Conservation (phyloP, 2,888 invertebrate genomes). For the Orthonychiurus folsomi region DNA sequence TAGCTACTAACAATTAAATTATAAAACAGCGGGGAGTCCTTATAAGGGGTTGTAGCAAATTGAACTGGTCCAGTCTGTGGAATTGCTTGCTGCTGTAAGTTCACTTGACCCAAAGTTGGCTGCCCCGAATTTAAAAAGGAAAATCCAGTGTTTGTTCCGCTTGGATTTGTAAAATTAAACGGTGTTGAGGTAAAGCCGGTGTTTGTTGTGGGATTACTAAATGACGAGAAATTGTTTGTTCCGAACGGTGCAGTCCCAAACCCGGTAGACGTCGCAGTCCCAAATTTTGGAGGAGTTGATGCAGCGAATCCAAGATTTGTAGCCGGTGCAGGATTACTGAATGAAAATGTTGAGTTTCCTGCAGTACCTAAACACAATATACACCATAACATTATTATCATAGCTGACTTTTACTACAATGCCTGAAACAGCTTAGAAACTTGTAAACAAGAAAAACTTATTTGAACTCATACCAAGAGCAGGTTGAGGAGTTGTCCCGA, state of each 20-base stretch:
- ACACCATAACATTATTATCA: neutral
- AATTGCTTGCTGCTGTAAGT: neutral
- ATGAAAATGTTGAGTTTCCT: slow-evolving; percentile 11
- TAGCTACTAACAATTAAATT: slow-evolving; percentile 52
- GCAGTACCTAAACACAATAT: neutral
- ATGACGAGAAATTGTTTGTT: slow-evolving; percentile 16
- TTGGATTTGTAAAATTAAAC: slow-evolving; percentile 2
- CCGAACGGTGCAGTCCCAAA: slow-evolving; percentile 13
- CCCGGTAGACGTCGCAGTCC: slow-evolving; percentile 8
- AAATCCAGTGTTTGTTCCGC: slow-evolving; percentile 12
- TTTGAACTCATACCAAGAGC: slow-evolving; percentile 24
- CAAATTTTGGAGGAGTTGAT: neutral
- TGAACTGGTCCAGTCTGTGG: slow-evolving; percentile 16
- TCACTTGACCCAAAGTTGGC: slow-evolving; percentile 13
- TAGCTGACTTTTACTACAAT: neutral
- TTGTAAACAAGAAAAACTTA: neutral
- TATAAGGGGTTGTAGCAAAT: slow-evolving; percentile 72
- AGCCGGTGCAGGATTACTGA: slow-evolving; percentile 16
- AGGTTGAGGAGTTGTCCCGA: slow-evolving; percentile 30
- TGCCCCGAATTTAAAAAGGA: slow-evolving; percentile 16
- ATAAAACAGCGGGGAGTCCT: slow-evolving; percentile 75
- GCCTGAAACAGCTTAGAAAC: slow-evolving; percentile 2
- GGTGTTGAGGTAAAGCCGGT: slow-evolving; percentile 10
- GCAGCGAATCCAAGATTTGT: slow-evolving; percentile 3
- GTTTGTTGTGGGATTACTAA: slow-evolving; percentile 11